Percentiles rank a stretch among this genome's conserved stretches.
Conservation (phyloP, 2,113 vertebrate species). For the Gymnobelideus leadbeateri region DNA sequence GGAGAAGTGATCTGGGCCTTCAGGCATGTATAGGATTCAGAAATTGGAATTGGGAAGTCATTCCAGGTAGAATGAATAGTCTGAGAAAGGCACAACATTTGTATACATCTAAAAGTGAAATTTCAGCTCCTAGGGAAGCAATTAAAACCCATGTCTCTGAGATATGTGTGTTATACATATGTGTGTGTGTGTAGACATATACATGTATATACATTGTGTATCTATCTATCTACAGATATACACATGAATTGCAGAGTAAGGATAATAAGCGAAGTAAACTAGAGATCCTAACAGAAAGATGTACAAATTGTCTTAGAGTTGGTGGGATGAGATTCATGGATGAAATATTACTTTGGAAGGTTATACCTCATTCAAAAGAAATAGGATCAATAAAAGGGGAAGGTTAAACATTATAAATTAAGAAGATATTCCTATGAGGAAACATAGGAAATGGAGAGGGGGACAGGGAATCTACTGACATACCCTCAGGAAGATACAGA, state of each 20-base stretch:
- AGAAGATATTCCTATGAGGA: not conserved
- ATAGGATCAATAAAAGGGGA: not conserved
- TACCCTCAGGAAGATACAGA: not conserved
- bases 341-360: not conserved
- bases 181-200: not conserved
- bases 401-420: not conserved
- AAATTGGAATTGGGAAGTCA: not conserved
- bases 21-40: not conserved
- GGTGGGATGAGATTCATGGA: not conserved
- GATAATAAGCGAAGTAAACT: not conserved
- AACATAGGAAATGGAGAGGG: not conserved
- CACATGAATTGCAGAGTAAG: not conserved
- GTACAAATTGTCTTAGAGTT: not conserved
- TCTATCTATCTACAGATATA: not conserved
- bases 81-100: not conserved
- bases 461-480: not conserved
- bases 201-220: not conserved
- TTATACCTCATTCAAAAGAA: not conserved
- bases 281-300: not conserved
- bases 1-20: not conserved
- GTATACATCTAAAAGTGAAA: not conserved
- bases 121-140: not conserved
- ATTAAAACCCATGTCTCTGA: not conserved
- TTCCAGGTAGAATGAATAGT: not conserved
- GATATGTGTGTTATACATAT: too few relatives aligned